A percentile compares a stretch with the other conserved stretches of the same genome.
Conservation (phyloP, 2,888 invertebrate genomes). For the Acanthosepion esculentum region DNA sequence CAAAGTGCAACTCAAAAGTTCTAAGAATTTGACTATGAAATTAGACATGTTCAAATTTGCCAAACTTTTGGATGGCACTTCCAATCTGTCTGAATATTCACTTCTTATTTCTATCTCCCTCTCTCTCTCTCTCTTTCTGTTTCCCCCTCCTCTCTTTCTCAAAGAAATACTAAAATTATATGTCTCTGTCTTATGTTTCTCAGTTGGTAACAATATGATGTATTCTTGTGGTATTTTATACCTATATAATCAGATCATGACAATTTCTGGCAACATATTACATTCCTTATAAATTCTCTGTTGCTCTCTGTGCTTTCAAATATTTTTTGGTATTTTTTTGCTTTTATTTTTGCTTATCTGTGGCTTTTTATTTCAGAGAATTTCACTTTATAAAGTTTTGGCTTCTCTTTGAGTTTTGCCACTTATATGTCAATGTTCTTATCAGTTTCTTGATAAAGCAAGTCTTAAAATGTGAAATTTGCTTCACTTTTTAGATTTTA, state of each 20-base stretch:
- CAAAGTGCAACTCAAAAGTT: not conserved
- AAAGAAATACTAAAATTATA: not conserved
- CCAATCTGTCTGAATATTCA: not conserved
- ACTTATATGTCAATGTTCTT: slow-evolving; percentile 15
- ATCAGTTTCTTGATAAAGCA: slow-evolving; percentile 5
- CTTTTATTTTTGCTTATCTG: not conserved
- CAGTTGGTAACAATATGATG: not conserved
- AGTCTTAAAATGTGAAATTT: not conserved
- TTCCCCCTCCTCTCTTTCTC: not conserved
- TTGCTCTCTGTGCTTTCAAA: slow-evolving; percentile 42
- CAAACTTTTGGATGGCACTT: not conserved
- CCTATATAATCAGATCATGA: not conserved
- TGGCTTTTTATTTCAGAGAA: not conserved
- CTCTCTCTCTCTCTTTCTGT: not conserved
- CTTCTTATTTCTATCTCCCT: not conserved
- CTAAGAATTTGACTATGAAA: too few species aligned
- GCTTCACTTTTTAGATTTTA: not conserved
- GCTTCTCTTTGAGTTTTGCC: slow-evolving; percentile 10
- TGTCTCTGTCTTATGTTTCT: not conserved
- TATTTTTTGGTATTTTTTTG: not conserved
- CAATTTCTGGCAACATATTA: not conserved
- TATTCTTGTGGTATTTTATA: not conserved
- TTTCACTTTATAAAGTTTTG: not conserved
- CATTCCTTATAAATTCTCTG: not conserved
- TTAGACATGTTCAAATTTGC: not conserved